Percentiles rank a stretch among this genome's conserved stretches.
Evolutionary conservation across 2,113 vertebrate genomes (phyloP).

Genomic region (Arvicanthis niloticus): DNA sequence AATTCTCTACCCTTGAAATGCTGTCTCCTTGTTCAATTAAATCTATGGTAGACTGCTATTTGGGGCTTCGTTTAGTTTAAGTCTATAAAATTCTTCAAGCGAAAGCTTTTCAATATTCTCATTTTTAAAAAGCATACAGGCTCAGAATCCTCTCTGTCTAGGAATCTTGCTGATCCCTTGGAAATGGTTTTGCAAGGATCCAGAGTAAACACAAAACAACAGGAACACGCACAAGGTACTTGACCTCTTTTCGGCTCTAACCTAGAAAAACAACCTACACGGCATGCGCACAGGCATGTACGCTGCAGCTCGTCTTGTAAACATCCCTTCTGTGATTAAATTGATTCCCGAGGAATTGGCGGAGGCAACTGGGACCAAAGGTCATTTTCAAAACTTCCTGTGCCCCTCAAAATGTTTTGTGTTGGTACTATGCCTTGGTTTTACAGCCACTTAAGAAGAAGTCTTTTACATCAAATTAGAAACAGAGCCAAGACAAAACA

Average conservation of each 20-base stretch:
- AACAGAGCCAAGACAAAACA: conserved; percentile 44
- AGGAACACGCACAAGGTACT: neutral
- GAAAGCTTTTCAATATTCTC: conserved; percentile 11
- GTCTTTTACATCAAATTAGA: conserved; percentile 47
- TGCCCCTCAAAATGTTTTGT: conserved; percentile 23
- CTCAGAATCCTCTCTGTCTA: conserved; percentile 48
- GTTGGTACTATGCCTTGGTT: conserved; percentile 14
- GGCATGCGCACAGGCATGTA: neutral
- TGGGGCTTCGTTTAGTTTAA: neutral
- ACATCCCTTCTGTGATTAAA: conserved; percentile 45
- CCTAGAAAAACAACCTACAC: conserved; percentile 47
- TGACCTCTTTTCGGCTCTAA: conserved; percentile 32
- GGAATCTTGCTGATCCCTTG: neutral
- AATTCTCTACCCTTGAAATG: neutral
- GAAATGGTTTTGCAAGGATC: conserved; percentile 35
- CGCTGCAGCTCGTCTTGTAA: neutral
- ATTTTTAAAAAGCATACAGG: neutral
- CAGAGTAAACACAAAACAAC: conserved; percentile 47
- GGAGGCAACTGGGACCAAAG: conserved; percentile 45
- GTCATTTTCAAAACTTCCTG: conserved; percentile 71
- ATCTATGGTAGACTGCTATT: neutral
- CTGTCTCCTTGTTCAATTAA: neutral
- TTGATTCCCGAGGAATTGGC: conserved; percentile 57
- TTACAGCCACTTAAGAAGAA: conserved; percentile 33
- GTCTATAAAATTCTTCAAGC: conserved; percentile 2